Conservation (phyloP, 2,113 vertebrate species). For the Tenebrosternarchus preto region DNA sequence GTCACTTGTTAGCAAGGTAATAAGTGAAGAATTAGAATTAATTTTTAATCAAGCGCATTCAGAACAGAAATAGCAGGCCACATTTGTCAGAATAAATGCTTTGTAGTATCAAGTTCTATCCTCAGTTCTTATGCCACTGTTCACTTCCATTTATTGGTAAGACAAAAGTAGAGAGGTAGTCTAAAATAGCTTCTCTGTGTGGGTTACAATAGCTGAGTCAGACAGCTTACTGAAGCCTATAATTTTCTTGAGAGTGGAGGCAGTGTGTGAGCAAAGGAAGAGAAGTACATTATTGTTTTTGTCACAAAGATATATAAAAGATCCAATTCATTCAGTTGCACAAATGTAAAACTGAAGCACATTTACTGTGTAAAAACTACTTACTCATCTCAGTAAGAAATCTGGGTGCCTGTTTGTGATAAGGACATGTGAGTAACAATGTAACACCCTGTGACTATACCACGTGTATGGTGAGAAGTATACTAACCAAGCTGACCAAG, state of each 20-base stretch:
- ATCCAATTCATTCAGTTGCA: constrained; percentile 2
- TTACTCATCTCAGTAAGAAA: not conserved
- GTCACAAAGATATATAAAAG: constrained; percentile 20
- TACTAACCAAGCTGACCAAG: no score
- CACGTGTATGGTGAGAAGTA: no score
- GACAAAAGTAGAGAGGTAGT: constrained; percentile 7
- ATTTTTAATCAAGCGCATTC: not conserved
- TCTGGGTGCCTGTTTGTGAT: no score
- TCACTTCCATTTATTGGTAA: not conserved
- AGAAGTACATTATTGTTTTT: constrained; percentile 20
- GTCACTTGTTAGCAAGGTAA: not conserved
- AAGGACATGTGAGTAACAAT: no score
- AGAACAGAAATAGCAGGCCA: not conserved
- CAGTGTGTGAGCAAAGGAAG: constrained; percentile 19
- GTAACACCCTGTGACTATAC: no score
- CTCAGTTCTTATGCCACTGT: not conserved
- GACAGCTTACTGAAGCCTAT: constrained; percentile 43
- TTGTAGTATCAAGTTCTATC: not conserved
- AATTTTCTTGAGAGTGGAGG: constrained; percentile 36
- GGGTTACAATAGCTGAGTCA: constrained; percentile 47
- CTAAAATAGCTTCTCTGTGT: constrained; percentile 39
- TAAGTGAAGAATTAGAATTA: not conserved
- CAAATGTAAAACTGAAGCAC: not conserved
- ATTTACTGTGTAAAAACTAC: not conserved
- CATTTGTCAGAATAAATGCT: constrained; percentile 4